phyloP scores from a whole-genome alignment of 2,888 invertebrate genomes.

The Spisula solida region DNA sequence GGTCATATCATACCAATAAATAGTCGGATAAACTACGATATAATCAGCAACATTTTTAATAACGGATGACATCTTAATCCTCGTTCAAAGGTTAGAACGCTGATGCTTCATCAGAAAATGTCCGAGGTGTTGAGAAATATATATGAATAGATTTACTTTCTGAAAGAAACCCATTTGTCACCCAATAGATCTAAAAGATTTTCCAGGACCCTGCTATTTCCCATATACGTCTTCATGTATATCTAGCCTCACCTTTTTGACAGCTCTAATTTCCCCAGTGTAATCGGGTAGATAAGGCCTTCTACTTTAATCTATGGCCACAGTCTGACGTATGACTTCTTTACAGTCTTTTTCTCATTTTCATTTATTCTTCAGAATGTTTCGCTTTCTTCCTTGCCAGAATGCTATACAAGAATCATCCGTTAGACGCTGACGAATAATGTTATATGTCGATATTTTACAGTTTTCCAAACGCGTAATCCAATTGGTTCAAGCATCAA shows the following conservation, averaged over 20 bases:
- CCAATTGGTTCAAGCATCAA: slow-evolving; percentile 59
- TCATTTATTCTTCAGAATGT: slow-evolving; percentile 28
- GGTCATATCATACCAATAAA: too few species aligned
- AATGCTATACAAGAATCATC: slow-evolving; percentile 37
- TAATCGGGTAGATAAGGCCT: slow-evolving; percentile 39
- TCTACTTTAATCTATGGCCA: slow-evolving; percentile 43
- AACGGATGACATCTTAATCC: background rate
- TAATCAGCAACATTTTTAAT: background rate
- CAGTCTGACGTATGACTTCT: slow-evolving; percentile 39
- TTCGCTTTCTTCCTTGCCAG: slow-evolving; percentile 42
- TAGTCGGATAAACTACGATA: background rate
- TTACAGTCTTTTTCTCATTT: slow-evolving; percentile 44
- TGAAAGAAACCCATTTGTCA: slow-evolving; percentile 14
- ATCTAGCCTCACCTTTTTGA: slow-evolving; percentile 44
- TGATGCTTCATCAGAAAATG: background rate
- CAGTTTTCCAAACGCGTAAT: slow-evolving; percentile 64
- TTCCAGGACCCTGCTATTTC: slow-evolving; percentile 6
- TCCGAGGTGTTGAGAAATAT: background rate
- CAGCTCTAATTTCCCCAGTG: slow-evolving; percentile 51
- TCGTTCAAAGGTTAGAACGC: background rate
- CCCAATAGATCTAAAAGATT: slow-evolving; percentile 14
- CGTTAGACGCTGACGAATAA: slow-evolving; percentile 49
- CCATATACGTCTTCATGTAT: slow-evolving; percentile 34
- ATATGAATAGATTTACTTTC: slow-evolving; percentile 18
- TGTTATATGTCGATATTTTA: slow-evolving; percentile 63